Percentiles rank a stretch among this genome's conserved stretches.
Evolutionary conservation across 2,888 invertebrate species (phyloP).

Genomic region (Trypoxylon attenuatum): DNA sequence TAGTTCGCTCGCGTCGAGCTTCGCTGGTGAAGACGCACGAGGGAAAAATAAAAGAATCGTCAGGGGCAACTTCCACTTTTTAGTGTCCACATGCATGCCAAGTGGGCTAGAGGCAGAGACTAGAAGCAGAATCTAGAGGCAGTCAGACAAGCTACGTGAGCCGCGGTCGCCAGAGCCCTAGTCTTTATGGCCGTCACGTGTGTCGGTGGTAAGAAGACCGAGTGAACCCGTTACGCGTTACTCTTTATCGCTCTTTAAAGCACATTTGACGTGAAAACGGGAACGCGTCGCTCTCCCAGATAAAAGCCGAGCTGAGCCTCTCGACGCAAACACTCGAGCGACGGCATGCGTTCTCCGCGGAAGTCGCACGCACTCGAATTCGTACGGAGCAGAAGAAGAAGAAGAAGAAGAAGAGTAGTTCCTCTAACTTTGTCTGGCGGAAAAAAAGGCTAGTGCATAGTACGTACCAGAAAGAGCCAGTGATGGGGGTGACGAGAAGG

Average conservation of each 20-base stretch:
- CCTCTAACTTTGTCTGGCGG: too few relatives aligned
- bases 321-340: neutral
- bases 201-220: too few relatives aligned
- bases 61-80: neutral
- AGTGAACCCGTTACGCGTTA: slow-evolving; percentile 14
- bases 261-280: slow-evolving; percentile 15
- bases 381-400: too few relatives aligned
- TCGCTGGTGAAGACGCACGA: too few relatives aligned
- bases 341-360: slow-evolving; percentile 1
- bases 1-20: slow-evolving; percentile 9
- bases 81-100: neutral
- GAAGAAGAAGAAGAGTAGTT: neutral
- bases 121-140: too few relatives aligned
- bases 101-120: too few relatives aligned
- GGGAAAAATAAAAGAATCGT: too few relatives aligned
- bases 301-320: neutral
- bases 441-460: neutral
- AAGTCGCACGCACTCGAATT: neutral
- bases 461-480: slow-evolving; percentile 92
- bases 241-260: slow-evolving; percentile 28
- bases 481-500: slow-evolving; percentile 91
- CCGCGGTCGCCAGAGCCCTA: slow-evolving; percentile 30
- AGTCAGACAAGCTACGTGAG: neutral
- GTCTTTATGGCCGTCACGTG: slow-evolving; percentile 62
- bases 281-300: too few relatives aligned